Percentiles rank a stretch among this genome's conserved stretches.
Conservation (phyloP, 2,888 invertebrate genomes). For the Gari tellinella region DNA sequence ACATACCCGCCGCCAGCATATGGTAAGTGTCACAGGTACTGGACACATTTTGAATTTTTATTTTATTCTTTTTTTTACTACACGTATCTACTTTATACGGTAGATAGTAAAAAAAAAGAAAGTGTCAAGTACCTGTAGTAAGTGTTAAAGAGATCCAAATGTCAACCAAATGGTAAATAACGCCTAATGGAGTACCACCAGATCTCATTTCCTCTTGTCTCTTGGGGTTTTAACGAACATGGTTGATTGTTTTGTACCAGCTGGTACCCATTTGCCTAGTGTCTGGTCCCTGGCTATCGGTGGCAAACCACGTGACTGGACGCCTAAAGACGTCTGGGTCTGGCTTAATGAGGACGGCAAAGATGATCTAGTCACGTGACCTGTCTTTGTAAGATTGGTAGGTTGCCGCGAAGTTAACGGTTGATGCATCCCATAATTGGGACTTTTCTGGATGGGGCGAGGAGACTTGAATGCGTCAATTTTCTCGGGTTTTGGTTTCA, state of each 20-base stretch:
- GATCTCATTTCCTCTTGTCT: slow-evolving; percentile 24
- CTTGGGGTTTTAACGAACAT: slow-evolving; percentile 18
- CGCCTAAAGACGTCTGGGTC: background rate
- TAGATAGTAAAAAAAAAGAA: too few relatives aligned
- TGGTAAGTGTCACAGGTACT: too few relatives aligned
- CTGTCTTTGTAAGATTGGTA: slow-evolving; percentile 17
- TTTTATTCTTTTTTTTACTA: too few relatives aligned
- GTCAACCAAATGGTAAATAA: too few relatives aligned
- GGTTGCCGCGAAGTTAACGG: slow-evolving; percentile 37
- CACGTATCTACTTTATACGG: too few relatives aligned
- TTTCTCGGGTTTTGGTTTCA: slow-evolving; percentile 37
- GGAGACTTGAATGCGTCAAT: slow-evolving; percentile 57
- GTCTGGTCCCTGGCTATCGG: slow-evolving; percentile 48
- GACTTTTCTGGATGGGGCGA: slow-evolving; percentile 36
- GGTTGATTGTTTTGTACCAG: slow-evolving; percentile 32
- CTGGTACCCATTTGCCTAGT: slow-evolving; percentile 34
- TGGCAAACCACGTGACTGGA: slow-evolving; percentile 41
- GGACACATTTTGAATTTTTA: too few relatives aligned
- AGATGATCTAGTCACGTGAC: slow-evolving; percentile 33
- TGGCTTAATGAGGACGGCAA: slow-evolving; percentile 33
- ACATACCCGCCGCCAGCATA: too few relatives aligned
- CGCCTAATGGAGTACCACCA: too few relatives aligned
- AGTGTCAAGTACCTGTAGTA: too few relatives aligned
- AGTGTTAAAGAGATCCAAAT: too few relatives aligned
- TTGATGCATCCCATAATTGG: slow-evolving; percentile 34